Conservation (phyloP, 1,140 invertebrate species). For the Ptiloglossa arizonensis region DNA sequence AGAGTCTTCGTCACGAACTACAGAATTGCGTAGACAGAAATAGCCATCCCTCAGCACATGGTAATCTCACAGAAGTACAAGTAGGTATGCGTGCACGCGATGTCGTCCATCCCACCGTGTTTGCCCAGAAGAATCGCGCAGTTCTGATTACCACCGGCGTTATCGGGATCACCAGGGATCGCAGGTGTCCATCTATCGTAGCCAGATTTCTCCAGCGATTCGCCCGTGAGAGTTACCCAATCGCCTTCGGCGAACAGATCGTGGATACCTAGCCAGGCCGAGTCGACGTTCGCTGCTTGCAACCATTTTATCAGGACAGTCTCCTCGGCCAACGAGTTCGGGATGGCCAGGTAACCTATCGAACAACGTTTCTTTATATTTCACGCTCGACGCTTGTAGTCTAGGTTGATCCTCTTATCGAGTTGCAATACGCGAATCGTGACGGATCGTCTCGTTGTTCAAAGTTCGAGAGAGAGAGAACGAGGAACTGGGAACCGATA, state of each 20-base stretch:
- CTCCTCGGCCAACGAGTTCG: constrained; percentile 39
- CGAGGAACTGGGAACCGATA: no score
- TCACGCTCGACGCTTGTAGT: no score
- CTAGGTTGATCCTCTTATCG: no score
- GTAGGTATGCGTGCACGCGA: neutral
- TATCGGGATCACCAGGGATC: constrained; percentile 20
- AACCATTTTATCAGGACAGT: neutral
- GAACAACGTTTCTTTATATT: neutral
- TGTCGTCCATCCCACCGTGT: constrained; percentile 37
- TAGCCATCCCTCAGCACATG: neutral
- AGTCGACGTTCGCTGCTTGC: neutral
- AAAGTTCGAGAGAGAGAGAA: no score
- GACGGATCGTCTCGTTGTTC: no score
- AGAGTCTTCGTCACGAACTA: no score
- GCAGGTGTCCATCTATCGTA: constrained; percentile 29
- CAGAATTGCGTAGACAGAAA: no score
- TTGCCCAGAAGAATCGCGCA: neutral
- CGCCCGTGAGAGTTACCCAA: constrained; percentile 30
- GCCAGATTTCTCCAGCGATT: constrained; percentile 32
- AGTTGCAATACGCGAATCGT: no score
- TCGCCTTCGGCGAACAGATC: constrained; percentile 52
- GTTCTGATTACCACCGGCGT: constrained; percentile 18
- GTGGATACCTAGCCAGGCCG: constrained; percentile 47
- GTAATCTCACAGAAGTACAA: constrained; percentile 39
- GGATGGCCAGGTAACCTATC: constrained; percentile 50